Percentiles rank a stretch among this genome's conserved stretches.
These are phyloP conservation scores for Crocuta crocuta DNA, from an alignment of 2,113 vertebrate species.

Conservation along the genomic window DNA sequence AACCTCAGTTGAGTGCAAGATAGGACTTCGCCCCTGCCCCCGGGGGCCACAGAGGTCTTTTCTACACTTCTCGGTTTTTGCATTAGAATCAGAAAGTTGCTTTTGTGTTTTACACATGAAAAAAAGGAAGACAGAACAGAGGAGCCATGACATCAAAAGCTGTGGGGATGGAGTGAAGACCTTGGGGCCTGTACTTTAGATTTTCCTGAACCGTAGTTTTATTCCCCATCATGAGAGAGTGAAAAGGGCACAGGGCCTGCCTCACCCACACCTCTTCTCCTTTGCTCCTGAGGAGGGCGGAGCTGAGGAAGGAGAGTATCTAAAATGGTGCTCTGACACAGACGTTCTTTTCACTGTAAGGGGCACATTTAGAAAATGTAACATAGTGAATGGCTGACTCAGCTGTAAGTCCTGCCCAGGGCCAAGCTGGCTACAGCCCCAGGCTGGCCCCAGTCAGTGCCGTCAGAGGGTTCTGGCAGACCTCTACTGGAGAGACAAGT, in stretches of 20 bases:
- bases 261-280: accelerated
- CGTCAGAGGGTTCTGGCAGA: neutral
- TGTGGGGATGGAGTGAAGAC: neutral
- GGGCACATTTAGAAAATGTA: conserved; percentile 26
- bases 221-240: neutral
- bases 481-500: neutral
- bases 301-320: neutral
- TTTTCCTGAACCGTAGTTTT: neutral
- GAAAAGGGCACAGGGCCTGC: neutral
- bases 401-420: neutral
- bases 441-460: too few species aligned
- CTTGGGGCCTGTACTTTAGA: too few species aligned
- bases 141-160: too few species aligned
- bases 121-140: neutral
- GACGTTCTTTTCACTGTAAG: neutral
- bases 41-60: neutral
- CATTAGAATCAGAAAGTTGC: neutral
- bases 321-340: neutral
- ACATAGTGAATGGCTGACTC: neutral
- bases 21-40: neutral
- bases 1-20: neutral
- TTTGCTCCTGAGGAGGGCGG: neutral
- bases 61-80: neutral
- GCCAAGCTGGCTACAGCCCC: neutral
- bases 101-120: neutral